phyloP scores from a whole-genome alignment of 1,140 invertebrate species.

The Lepidurus arcticus region DNA sequence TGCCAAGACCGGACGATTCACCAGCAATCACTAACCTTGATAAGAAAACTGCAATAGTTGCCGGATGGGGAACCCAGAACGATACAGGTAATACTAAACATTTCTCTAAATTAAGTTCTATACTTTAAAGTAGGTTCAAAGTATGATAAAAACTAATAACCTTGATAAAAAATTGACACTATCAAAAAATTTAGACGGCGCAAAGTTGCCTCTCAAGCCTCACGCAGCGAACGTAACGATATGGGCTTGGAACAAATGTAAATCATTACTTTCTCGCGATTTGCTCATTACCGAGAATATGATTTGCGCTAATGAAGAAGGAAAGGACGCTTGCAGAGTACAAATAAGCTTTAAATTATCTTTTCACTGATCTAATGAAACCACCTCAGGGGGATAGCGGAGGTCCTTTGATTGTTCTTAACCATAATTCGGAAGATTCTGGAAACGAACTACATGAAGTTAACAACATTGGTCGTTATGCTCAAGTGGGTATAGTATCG shows the following conservation, averaged over 20 bases:
- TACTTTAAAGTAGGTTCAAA: no score
- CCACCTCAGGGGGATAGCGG: conserved; percentile 23
- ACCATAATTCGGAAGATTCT: not conserved
- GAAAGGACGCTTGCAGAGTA: conserved; percentile 27
- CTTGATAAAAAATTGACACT: no score
- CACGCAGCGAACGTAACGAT: not conserved
- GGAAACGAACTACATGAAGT: not conserved
- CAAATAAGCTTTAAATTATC: not conserved
- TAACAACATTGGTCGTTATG: not conserved
- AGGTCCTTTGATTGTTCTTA: conserved; percentile 11
- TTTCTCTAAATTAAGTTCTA: not conserved
- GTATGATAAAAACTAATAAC: no score
- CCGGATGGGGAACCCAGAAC: not conserved
- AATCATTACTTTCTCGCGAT: not conserved
- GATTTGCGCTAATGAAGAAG: conserved; percentile 20
- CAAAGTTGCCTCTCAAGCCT: not conserved
- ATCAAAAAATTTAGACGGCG: not conserved
- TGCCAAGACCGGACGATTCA: not conserved
- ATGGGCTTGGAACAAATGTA: not conserved
- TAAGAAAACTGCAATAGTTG: not conserved
- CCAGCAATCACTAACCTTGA: not conserved
- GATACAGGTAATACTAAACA: not conserved
- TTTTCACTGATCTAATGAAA: not conserved
- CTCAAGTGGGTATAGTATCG: conserved; percentile 27
- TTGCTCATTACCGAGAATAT: conserved; percentile 15